Base-by-base conservation (phyloP, 2,888 invertebrate genomes). In the Busseola fusca region DNA sequence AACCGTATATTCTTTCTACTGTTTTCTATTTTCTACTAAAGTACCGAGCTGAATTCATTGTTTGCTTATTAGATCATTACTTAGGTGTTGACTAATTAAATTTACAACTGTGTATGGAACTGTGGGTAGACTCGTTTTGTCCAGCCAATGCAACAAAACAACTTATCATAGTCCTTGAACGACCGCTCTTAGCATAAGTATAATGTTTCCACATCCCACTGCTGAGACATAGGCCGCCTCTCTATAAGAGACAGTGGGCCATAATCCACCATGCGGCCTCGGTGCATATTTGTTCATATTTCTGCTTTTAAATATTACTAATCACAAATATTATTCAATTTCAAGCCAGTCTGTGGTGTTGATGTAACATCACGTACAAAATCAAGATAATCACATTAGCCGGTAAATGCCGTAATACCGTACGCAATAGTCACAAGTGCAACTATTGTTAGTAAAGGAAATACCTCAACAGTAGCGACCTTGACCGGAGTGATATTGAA, bases 401-500 rank as follows among this genome's bases (percentile, higher is more conserved):
- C 56, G 21, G 64, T 62, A 27, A 65, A 58, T 69, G n/a, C 62
- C 14, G 67, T 68, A 64, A 77, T 37, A 56, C 42, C 42, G 58
- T 45, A 30, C 25, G 42, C 30, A 63, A 57, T 64, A 56, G 30
- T 34, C 30, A 25, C 48, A 62, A 72, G 40, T 72, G 60, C 37
- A 59, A 42, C 56, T 14, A 68, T 77, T 79, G 62, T 79, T 45
- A 50, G 65, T 52, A 30, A 40, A 64, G 48, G 52, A 66, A 77
- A 72, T 68, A 64, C 58, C 12, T 64, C 37, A 66, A 30, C 37
- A 81, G 52, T 12, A 30, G 18, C n/a, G 54, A 50, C 78, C 81
- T 79, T 81, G 78, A 78, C 78, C 64, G 37, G 21, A 14, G 60
- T 70, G 58, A 40, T 80, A 76, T 50, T 77, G 78, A 77, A 77